Evolutionary conservation across 2,797 vertebrate genomes (phyloP), one percentile per base, ranked within the genome.

Genomic region (Anguilla pacifica): DNA sequence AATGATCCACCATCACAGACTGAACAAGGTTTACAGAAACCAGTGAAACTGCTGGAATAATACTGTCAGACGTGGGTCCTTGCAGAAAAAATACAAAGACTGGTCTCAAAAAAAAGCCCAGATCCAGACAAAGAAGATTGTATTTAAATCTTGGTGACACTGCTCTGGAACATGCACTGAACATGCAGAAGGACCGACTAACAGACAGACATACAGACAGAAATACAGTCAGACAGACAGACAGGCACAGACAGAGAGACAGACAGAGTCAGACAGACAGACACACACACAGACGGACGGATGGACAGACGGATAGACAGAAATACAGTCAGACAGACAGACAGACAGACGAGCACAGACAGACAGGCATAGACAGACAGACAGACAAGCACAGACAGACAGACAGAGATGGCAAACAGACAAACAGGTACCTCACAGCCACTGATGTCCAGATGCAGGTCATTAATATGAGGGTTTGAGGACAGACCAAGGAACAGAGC

Each of bases 361-460:
- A 49, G 49, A 49, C 49, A 49, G 49, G 49, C 53, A 87, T 6
- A 22, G 57, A 87, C 49, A 70, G 61, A 67, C 83, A 88, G 90
- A 1, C 89, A 88, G 39, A 85, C 28, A 64, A 31, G 31, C 31
- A 31, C 31, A 31, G 35, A 39, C 64, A 39, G 17, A 84, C 25
- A 9, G 49, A 9, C 49, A 51, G 49, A 9, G 49, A 51, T 51
- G 9, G 49, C 35, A 85, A 19, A 85, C 61, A 7, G 39, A 77
- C 9, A 43, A 25, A 19, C 17, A 51, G 83, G 92, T 92, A 97
- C 97, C 96, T 97, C 97, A 91, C 97, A 97, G 92, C 97, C 90
- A 81, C 97, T 97, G 93, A 98, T 94, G 93, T 97, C 97, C 92
- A 98, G 93, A 89, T 97, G 96, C 90, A 98, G 95, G 72, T 97